phyloP scores from a whole-genome alignment of 2,888 invertebrate genomes.

The Automeris io region DNA sequence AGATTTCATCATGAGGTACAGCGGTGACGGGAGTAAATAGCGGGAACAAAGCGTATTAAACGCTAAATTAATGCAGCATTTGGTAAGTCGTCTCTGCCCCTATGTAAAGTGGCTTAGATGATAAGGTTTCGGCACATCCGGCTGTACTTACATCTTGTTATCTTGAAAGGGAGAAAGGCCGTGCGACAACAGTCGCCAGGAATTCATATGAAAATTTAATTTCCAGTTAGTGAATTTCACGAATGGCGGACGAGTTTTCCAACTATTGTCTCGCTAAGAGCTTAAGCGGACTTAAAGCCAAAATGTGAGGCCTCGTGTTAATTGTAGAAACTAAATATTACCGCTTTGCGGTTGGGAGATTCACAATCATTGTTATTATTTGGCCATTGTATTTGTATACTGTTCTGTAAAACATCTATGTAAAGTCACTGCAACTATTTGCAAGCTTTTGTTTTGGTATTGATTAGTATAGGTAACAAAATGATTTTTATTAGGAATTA shows the following conservation, averaged over 20 bases:
- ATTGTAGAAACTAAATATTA: slow-evolving; percentile 68
- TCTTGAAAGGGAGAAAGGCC: slow-evolving; percentile 56
- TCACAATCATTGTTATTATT: slow-evolving; percentile 64
- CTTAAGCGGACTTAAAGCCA: slow-evolving; percentile 63
- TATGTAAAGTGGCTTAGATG: slow-evolving; percentile 52
- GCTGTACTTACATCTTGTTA: slow-evolving; percentile 62
- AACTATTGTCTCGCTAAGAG: slow-evolving; percentile 60
- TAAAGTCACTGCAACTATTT: slow-evolving; percentile 36
- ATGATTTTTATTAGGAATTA: too few species aligned
- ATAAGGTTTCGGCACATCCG: slow-evolving; percentile 52
- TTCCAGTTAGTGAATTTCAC: slow-evolving; percentile 65
- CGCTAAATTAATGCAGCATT: slow-evolving; percentile 58
- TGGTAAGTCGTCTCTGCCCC: slow-evolving; percentile 58
- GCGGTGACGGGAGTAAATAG: slow-evolving; percentile 14
- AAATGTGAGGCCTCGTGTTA: slow-evolving; percentile 63
- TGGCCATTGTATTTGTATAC: slow-evolving; percentile 53
- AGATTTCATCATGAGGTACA: slow-evolving; percentile 45
- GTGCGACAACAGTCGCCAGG: slow-evolving; percentile 54
- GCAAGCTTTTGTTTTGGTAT: slow-evolving; percentile 30
- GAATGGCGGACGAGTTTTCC: slow-evolving; percentile 58
- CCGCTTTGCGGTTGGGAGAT: slow-evolving; percentile 55
- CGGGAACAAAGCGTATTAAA: slow-evolving; percentile 56
- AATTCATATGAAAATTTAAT: slow-evolving; percentile 74
- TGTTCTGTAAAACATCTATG: slow-evolving; percentile 46
- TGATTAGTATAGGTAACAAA: too few species aligned